These are phyloP conservation scores for Ceuthmochares aereus DNA, from an alignment of 2,113 vertebrate species.

Conservation along the genomic window DNA sequence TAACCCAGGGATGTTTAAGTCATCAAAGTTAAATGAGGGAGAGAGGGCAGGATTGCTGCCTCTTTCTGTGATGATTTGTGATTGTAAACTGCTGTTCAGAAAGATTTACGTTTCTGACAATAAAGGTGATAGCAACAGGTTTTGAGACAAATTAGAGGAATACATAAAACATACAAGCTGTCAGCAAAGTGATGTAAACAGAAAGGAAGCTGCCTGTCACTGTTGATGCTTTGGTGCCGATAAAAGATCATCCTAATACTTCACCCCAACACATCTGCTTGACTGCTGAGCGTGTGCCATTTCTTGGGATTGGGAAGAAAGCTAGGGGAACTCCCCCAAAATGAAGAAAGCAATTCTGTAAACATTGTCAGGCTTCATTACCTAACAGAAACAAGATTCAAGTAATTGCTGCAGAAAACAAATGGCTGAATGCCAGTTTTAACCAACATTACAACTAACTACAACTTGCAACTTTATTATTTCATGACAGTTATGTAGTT, in stretches of 20 bases:
- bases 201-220: not conserved
- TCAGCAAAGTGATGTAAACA: not conserved
- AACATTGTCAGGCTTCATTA: slow-evolving; percentile 64
- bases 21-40: not conserved
- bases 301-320: slow-evolving; percentile 10
- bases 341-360: slow-evolving; percentile 44
- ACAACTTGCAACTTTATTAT: not conserved
- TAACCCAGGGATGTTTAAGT: not conserved
- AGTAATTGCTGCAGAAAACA: slow-evolving; percentile 69
- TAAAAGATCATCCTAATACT: not conserved
- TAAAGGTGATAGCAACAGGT: slow-evolving; percentile 20
- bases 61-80: not conserved
- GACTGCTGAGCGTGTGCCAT: not conserved
- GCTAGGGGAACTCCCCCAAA: not conserved
- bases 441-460: not conserved
- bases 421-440: slow-evolving; percentile 2
- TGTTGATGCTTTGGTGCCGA: not conserved
- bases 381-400: slow-evolving; percentile 71
- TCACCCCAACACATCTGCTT: not conserved
- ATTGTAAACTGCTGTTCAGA: not conserved
- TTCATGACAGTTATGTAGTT: slow-evolving; percentile 34
- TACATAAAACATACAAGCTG: not conserved
- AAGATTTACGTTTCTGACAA: not conserved
- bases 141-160: not conserved
- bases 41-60: not conserved